Evolutionary conservation across 2,113 vertebrate genomes (phyloP), one percentile per base, ranked within the genome.

Genomic region (Coracopsis vasa): DNA sequence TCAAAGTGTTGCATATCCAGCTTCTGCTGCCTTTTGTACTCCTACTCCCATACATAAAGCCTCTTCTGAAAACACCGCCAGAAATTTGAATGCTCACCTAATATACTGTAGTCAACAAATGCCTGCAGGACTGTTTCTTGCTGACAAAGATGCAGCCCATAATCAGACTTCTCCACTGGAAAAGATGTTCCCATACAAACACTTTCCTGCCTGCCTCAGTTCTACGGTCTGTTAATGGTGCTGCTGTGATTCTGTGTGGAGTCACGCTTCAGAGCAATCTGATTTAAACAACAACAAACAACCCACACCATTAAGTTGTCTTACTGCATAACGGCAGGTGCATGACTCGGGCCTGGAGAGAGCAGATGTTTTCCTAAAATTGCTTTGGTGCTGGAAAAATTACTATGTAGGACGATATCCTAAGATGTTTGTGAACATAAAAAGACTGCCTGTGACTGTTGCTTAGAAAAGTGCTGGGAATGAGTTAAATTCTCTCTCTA

Each of bases 151-250:
- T 58, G 37, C 14, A 86, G 56, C 7, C 19, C 3, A 1, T 54
- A 42, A 44, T 45, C 17, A 11, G 54, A 18, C 29, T 74, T 91
- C 28, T 64, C 11, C 15, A 17, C 37, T 19, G 13, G 14, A 62
- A n/a, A 62, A 80, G 10, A 16, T 44, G 13, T 27, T 83, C 24
- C 39, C 16, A 25, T 27, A 65, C 64, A 62, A 51, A 39, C 37
- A 16, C 47, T 8, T 35, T 45, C 41, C 42, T 66, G 10, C 37
- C 37, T 73, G 42, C 45, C 60, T 74, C 45, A 2, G 18, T 86
- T 64, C 0, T 0, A 20, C 1, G 2, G 37, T 66, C 31, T 24
- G 47, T 62, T 56, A 25, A 27, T 73, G 0, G 0, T 75, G 75
- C 44, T 1, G 1, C 65, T 78, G 69, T 1, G 2, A 31, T 70